Evolutionary conservation across 2,888 invertebrate species (phyloP).

Genomic region (Eretmocerus hayati): DNA sequence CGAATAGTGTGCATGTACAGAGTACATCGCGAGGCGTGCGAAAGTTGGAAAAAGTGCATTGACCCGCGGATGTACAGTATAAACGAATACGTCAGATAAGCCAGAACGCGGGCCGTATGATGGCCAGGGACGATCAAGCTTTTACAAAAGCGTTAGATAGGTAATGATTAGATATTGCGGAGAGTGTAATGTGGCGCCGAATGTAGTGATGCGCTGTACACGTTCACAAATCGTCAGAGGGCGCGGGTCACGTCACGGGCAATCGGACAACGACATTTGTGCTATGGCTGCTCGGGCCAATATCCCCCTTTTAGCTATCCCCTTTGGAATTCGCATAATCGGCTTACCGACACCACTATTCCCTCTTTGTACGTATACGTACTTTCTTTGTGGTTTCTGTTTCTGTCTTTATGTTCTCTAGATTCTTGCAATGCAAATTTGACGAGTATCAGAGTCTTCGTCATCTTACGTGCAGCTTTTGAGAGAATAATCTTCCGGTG

Average conservation of each 20-base stretch:
- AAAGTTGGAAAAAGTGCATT: not conserved
- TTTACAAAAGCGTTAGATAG: slow-evolving; percentile 1
- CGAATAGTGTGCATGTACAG: no score
- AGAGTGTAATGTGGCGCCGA: not conserved
- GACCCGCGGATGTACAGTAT: not conserved
- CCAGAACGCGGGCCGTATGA: no score
- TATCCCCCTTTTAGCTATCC: slow-evolving; percentile 28
- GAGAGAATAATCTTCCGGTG: no score
- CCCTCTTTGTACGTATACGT: no score
- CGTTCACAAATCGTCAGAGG: not conserved
- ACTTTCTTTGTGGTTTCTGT: not conserved
- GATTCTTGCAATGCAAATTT: no score
- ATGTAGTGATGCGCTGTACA: no score
- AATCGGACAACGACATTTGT: slow-evolving; percentile 35
- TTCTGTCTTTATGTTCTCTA: no score
- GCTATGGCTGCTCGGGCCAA: slow-evolving; percentile 3
- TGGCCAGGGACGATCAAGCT: not conserved
- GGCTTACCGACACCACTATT: slow-evolving; percentile 29
- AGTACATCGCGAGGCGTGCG: not conserved
- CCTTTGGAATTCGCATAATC: slow-evolving; percentile 41
- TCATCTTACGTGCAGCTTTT: no score
- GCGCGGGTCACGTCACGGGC: slow-evolving; percentile 34
- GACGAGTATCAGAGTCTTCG: no score
- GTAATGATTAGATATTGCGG: slow-evolving; percentile 10
- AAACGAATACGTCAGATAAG: not conserved